phyloP scores from a whole-genome alignment of 2,113 vertebrate species.

The Delphinapterus leucas region DNA sequence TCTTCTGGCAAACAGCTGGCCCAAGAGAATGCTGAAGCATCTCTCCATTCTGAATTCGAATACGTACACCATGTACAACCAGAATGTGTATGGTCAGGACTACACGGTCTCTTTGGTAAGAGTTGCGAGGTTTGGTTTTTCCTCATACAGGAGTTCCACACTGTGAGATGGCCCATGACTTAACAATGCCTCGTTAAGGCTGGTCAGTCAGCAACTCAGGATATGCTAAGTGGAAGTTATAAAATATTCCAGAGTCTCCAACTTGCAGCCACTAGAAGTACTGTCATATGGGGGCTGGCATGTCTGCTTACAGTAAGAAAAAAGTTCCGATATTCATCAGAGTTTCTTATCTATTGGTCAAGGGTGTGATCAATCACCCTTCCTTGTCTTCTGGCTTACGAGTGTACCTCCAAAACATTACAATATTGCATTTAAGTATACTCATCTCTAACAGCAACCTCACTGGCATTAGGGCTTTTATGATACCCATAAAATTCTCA shows the following conservation, averaged over 20 bases:
- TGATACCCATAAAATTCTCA: neutral
- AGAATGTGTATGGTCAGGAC: neutral
- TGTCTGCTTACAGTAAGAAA: neutral
- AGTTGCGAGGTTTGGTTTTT: neutral
- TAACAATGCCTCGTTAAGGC: neutral
- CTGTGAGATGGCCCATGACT: neutral
- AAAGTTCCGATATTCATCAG: neutral
- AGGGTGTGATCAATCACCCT: neutral
- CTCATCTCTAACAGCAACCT: neutral
- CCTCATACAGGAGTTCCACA: neutral
- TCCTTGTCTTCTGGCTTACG: neutral
- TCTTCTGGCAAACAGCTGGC: neutral
- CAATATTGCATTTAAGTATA: neutral
- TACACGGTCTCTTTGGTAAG: neutral
- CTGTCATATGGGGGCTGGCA: neutral
- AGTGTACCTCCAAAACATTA: neutral
- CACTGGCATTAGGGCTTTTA: neutral
- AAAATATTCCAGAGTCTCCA: neutral
- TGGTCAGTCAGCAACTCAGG: neutral
- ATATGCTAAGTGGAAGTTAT: neutral
- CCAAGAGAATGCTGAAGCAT: neutral
- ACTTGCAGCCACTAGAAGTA: too few relatives aligned
- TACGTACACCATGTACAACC: rapidly evolving
- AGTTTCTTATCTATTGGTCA: neutral
- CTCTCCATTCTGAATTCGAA: neutral